Conservation (phyloP, 2,113 vertebrate genomes). For the Triplophysa siluroides region DNA sequence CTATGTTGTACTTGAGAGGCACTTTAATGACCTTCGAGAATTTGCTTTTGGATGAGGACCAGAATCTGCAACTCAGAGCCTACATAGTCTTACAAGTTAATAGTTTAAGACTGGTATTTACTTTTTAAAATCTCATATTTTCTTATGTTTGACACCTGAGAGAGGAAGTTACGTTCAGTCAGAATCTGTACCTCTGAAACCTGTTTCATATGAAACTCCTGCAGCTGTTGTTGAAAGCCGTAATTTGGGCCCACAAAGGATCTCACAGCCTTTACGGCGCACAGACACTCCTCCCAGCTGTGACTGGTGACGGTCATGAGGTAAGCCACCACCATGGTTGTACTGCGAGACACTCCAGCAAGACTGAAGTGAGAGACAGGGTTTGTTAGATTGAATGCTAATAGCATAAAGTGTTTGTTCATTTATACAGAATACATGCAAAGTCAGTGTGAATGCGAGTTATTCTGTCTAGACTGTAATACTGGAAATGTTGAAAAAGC, state of each 20-base stretch:
- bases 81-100: no score
- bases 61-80: no score
- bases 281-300: conserved; percentile 82
- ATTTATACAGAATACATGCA: neutral
- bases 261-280: conserved; percentile 79
- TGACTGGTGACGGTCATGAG: conserved; percentile 87
- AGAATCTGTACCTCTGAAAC: conserved; percentile 77
- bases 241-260: conserved; percentile 84
- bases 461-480: neutral
- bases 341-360: conserved; percentile 88
- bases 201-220: conserved; percentile 79
- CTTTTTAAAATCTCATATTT: no score
- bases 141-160: no score
- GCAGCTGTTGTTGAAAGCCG: conserved; percentile 87
- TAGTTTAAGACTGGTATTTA: no score
- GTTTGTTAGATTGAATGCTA: neutral
- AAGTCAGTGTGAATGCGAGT: neutral
- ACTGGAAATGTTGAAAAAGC: neutral
- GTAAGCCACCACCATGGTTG: conserved; percentile 86
- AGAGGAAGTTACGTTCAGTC: no score
- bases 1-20: no score
- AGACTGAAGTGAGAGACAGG: conserved; percentile 69
- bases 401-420: neutral
- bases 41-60: no score
- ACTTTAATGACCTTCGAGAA: no score